Base-by-base conservation (phyloP, 2,888 invertebrate genomes). In the Hypomecis atomaria region DNA sequence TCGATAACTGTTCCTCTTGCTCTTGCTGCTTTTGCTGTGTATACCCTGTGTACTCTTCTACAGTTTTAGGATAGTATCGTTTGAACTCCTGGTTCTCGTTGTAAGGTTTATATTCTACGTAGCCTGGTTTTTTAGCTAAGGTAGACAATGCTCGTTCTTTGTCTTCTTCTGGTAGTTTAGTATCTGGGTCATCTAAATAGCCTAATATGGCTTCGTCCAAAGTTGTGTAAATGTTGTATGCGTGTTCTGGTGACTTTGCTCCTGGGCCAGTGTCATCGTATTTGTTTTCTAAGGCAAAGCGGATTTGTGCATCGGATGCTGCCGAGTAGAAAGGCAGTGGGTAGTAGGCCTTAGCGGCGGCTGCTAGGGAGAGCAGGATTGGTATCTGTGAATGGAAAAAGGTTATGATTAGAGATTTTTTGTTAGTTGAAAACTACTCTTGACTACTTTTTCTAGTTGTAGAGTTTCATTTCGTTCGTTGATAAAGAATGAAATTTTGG, bases 251-350 rank as follows among this genome's bases (percentile, higher is more conserved):
- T 1, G 72, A 65, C 33, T 85, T 86, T 0, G 90, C 87, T 5
- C 90, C 92, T 0, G 93, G 93, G 6, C 93, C 93, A 0, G 93
- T 93, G 71, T 89, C 82, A 66, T 93, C 93, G 65, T 89, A 93
- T 67, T 87, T 86, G 79, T 89, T 92, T 49, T 93, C 90, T 33
- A 85, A 63, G 9, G 93, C 93, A 67, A 89, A 90, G 45, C 81
- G 80, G 49, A 91, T 85, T 71, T 93, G 93, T 0, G 87, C 78
- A 10, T 82, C 78, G 0, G 92, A 86, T 0, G 93, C 93, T 1
- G 85, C 88, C 1, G 88, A 85, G 38, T 73, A 56, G 57, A 43
- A 57, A 0, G 57, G 65, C 0, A 56, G 50, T 4, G 33, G 70
- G 66, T 23, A 44, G 34, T 33, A 69, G 38, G 72, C 66, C 36